Evolutionary conservation across 2,888 invertebrate genomes (phyloP).

Genomic region (Hedya salicella): DNA sequence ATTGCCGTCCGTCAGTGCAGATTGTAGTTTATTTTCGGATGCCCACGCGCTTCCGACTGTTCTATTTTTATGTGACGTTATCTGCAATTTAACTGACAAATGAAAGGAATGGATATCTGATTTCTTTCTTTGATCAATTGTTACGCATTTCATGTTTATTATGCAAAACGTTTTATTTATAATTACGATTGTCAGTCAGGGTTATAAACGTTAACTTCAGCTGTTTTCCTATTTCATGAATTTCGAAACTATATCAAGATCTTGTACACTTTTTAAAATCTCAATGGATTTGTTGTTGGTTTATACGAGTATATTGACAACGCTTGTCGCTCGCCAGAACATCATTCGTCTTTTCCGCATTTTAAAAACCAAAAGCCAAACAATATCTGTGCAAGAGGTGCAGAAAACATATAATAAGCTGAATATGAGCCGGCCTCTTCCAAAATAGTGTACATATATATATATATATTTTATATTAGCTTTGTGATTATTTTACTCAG

Average conservation of each 20-base stretch:
- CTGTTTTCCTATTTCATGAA: neutral
- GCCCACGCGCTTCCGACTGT: conserved; percentile 32
- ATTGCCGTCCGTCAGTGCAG: conserved; percentile 28
- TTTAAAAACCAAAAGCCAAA: too few species aligned
- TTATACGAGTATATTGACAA: too few species aligned
- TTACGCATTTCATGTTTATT: neutral
- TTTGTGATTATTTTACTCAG: too few species aligned
- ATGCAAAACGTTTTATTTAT: neutral
- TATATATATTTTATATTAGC: too few species aligned
- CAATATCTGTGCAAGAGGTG: too few species aligned
- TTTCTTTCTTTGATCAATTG: conserved; percentile 21
- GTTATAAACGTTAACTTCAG: neutral
- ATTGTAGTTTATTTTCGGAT: conserved; percentile 34
- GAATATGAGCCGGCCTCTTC: too few species aligned
- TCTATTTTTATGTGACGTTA: conserved; percentile 39
- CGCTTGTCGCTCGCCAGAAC: too few species aligned
- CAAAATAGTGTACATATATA: too few species aligned
- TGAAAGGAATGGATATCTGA: conserved; percentile 13
- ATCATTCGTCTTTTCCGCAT: too few species aligned
- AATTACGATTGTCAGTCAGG: neutral
- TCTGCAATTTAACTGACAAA: conserved; percentile 31
- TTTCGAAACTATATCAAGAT: neutral
- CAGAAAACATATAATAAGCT: too few species aligned
- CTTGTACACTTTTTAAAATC: too few species aligned
- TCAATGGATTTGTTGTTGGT: too few species aligned